phyloP scores from a whole-genome alignment of 1,140 invertebrate species.

The Psix sp. region DNA sequence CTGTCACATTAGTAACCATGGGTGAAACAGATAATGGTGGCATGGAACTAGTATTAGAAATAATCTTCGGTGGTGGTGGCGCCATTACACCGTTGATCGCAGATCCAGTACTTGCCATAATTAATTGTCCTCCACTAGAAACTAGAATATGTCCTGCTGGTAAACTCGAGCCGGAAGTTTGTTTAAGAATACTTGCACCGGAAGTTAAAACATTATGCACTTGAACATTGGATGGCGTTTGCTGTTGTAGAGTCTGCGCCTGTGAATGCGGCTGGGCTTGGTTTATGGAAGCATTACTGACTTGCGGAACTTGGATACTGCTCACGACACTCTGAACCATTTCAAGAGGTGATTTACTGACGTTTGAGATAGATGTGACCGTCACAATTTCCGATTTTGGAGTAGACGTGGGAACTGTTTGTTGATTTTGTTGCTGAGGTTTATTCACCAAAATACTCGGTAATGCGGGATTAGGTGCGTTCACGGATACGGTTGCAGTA shows the following conservation, averaged over 20 bases:
- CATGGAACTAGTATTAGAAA: conserved; percentile 78
- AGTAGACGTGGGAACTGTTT: conserved; percentile 53
- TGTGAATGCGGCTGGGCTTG: conserved; percentile 60
- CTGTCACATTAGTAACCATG: conserved; percentile 84
- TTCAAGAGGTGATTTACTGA: conserved; percentile 85
- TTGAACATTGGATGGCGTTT: conserved; percentile 62
- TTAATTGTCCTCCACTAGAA: conserved; percentile 84
- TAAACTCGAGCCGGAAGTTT: conserved; percentile 74
- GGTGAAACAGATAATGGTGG: conserved; percentile 82
- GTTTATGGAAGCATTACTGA: conserved; percentile 63
- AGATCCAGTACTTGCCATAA: conserved; percentile 80
- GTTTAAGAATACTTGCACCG: conserved; percentile 72
- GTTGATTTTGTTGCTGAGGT: conserved; percentile 59
- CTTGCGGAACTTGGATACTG: conserved; percentile 82
- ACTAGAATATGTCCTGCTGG: conserved; percentile 85
- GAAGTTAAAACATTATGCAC: conserved; percentile 74
- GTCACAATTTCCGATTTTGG: conserved; percentile 48
- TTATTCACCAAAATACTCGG: conserved; percentile 68
- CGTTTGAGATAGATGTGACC: conserved; percentile 62
- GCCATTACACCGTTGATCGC: conserved; percentile 80
- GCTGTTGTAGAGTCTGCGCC: conserved; percentile 60
- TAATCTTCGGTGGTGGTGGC: conserved; percentile 81
- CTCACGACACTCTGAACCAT: conserved; percentile 89
- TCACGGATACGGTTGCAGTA: conserved; percentile 85
- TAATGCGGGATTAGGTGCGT: conserved; percentile 77